Evolutionary conservation across 2,113 vertebrate species (phyloP).

Genomic region (Cyprichromis sp.): DNA sequence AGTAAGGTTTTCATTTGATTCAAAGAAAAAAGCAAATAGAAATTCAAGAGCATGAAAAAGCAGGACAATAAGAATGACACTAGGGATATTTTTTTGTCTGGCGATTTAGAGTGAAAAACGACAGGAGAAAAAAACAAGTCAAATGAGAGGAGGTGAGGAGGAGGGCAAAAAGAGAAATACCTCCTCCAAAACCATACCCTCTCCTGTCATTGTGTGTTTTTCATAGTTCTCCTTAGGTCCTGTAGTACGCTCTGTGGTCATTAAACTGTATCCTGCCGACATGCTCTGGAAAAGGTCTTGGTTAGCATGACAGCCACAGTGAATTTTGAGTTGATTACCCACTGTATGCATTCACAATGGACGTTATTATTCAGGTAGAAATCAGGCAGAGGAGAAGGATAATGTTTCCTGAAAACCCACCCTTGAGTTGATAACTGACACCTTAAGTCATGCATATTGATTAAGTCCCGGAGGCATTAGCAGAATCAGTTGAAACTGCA

Average conservation of each 20-base stretch:
- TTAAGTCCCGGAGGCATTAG: slow-evolving; percentile 43
- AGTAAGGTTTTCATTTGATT: background rate
- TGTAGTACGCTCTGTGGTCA: background rate
- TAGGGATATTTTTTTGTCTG: slow-evolving; percentile 6
- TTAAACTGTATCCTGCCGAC: background rate
- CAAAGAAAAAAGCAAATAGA: background rate
- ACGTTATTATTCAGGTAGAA: slow-evolving; percentile 30
- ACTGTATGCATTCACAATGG: background rate
- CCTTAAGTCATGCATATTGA: slow-evolving; percentile 61
- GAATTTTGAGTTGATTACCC: slow-evolving; percentile 19
- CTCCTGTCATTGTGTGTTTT: slow-evolving; percentile 13
- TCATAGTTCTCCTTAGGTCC: background rate
- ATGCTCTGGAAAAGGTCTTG: background rate
- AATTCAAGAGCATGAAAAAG: background rate
- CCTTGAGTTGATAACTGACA: slow-evolving; percentile 51
- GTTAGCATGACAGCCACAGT: background rate
- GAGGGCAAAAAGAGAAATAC: background rate
- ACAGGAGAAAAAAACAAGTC: background rate
- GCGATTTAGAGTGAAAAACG: slow-evolving; percentile 8
- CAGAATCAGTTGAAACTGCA: slow-evolving; percentile 54
- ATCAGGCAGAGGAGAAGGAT: slow-evolving; percentile 9
- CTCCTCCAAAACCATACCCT: slow-evolving; percentile 20
- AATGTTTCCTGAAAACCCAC: slow-evolving; percentile 48
- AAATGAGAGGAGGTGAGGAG: background rate
- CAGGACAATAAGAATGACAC: background rate